phyloP scores from a whole-genome alignment of 2,888 invertebrate genomes.

The Anodontia alba region DNA sequence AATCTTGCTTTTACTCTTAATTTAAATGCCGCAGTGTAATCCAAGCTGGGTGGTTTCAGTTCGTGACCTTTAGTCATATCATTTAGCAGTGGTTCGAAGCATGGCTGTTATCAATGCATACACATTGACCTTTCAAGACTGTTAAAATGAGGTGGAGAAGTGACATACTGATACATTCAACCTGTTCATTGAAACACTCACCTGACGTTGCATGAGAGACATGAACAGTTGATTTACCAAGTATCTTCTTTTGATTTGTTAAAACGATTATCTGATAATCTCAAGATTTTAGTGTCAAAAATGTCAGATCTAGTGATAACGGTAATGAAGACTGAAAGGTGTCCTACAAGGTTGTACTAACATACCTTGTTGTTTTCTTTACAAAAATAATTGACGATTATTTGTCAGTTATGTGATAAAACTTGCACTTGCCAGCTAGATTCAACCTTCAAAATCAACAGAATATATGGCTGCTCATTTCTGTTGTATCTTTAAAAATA shows the following conservation, averaged over 20 bases:
- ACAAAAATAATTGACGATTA: neutral
- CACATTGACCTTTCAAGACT: neutral
- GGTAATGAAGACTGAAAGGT: slow-evolving; percentile 6
- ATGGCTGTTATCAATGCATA: slow-evolving; percentile 10
- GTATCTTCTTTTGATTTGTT: slow-evolving; percentile 13
- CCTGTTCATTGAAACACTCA: neutral
- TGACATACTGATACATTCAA: slow-evolving; percentile 12
- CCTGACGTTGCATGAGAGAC: slow-evolving; percentile 5
- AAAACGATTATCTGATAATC: slow-evolving; percentile 4
- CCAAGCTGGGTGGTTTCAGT: slow-evolving; percentile 53
- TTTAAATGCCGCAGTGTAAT: neutral
- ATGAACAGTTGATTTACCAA: neutral
- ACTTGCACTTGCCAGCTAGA: neutral
- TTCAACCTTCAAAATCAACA: neutral
- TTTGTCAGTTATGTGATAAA: slow-evolving; percentile 15
- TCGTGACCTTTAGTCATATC: slow-evolving; percentile 60
- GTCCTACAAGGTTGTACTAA: slow-evolving; percentile 3
- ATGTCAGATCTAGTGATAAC: neutral
- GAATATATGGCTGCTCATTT: neutral
- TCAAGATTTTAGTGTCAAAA: slow-evolving; percentile 13
- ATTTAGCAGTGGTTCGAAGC: slow-evolving; percentile 42
- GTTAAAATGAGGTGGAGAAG: neutral
- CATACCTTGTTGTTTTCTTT: slow-evolving; percentile 2
- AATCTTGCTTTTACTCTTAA: neutral
- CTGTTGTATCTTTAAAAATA: neutral